phyloP scores from a whole-genome alignment of 1,140 invertebrate genomes.

The Drosophila sproati region DNA sequence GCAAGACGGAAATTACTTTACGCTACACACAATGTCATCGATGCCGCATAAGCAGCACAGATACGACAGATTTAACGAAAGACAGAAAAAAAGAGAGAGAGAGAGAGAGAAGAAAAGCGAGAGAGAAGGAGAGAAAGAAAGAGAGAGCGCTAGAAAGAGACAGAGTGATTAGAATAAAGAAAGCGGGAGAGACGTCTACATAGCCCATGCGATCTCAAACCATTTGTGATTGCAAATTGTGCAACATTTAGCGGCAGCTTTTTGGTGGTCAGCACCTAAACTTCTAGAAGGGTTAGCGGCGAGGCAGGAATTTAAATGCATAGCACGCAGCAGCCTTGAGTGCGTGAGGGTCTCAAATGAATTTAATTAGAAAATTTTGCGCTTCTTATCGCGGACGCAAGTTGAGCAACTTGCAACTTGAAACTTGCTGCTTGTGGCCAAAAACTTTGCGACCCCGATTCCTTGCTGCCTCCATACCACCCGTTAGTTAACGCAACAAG shows the following conservation, averaged over 20 bases:
- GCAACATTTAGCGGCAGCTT: constrained; percentile 35
- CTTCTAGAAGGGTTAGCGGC: constrained; percentile 2
- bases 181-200: neutral
- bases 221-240: constrained; percentile 42
- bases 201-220: constrained; percentile 40
- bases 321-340: constrained; percentile 62
- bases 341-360: constrained; percentile 82
- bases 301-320: constrained; percentile 53
- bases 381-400: constrained; percentile 58
- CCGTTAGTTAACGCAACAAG: constrained; percentile 9
- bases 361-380: constrained; percentile 83
- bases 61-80: constrained; percentile 33
- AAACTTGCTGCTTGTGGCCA: constrained; percentile 43
- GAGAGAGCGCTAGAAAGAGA: neutral
- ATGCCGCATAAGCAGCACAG: constrained; percentile 77
- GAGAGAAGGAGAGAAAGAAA: constrained; percentile 2
- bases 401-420: constrained; percentile 60
- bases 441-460: constrained; percentile 28
- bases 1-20: constrained; percentile 84
- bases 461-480: neutral
- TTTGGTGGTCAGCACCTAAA: constrained; percentile 35
- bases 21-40: constrained; percentile 84
- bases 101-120: constrained; percentile 6
- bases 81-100: neutral
- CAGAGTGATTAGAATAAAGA: neutral